A percentile compares a stretch with the other conserved stretches of the same genome.
These are phyloP conservation scores for Wasmannia auropunctata DNA, from an alignment of 1,140 invertebrate genomes.

Conservation along the genomic window DNA sequence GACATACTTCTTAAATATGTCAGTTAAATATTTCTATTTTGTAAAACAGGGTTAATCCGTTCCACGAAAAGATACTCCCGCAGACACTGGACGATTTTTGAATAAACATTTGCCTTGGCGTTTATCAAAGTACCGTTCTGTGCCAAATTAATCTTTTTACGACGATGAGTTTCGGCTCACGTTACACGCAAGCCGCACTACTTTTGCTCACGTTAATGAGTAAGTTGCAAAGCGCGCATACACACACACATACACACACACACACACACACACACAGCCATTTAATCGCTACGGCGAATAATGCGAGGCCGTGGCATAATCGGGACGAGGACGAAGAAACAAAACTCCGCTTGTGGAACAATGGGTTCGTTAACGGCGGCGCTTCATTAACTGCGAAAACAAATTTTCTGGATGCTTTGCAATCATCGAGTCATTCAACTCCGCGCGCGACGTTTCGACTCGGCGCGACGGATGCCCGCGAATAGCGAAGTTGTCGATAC, in stretches of 20 bases:
- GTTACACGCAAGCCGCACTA: slow-evolving; percentile 38
- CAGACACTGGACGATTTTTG: not conserved
- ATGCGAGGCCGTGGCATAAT: slow-evolving; percentile 48
- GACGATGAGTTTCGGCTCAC: not conserved
- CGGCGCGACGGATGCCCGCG: slow-evolving; percentile 23
- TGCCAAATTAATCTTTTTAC: slow-evolving; percentile 22
- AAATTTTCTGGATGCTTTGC: slow-evolving; percentile 71
- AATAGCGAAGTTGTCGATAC: slow-evolving; percentile 40
- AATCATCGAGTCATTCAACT: slow-evolving; percentile 78
- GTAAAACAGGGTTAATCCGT: not conserved
- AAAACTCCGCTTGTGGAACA: slow-evolving; percentile 62
- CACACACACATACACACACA: too few species aligned
- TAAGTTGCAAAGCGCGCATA: slow-evolving; percentile 49
- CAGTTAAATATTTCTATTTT: not conserved
- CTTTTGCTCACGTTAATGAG: slow-evolving; percentile 51
- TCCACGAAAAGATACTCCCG: not conserved
- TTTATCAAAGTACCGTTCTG: slow-evolving; percentile 3
- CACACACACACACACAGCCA: too few species aligned
- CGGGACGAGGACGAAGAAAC: slow-evolving; percentile 60
- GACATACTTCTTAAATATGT: not conserved
- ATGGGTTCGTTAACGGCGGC: slow-evolving; percentile 70
- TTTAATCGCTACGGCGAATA: slow-evolving; percentile 56
- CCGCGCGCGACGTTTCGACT: slow-evolving; percentile 23
- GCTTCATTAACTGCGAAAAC: slow-evolving; percentile 69
- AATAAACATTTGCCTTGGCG: not conserved